Base-by-base conservation (phyloP, 2,113 vertebrate species). In the Panthera leo region DNA sequence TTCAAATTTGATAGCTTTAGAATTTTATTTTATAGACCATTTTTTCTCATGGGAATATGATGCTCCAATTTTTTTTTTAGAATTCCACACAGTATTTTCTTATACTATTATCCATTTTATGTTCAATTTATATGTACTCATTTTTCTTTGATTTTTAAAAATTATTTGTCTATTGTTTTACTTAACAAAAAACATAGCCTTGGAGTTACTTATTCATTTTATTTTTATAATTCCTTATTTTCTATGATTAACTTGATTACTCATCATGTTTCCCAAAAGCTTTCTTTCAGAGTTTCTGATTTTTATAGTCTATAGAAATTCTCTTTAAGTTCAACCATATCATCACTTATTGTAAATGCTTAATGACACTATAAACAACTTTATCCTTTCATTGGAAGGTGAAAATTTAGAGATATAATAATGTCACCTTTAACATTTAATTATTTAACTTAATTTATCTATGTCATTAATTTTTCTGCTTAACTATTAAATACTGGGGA, bases 201-300 rank as follows among this genome's bases (percentile, higher is more conserved):
- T 87, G 27, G 13, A 83, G 5, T 75, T 48, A 90, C 19, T 61
- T 86, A 68, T n/a, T 25, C 29, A 34, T n/a, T 76, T 61, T 63
- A 84, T 19, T 85, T 85, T 94, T 75, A 23, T 75, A 80, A 85
- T 29, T 92, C 63, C 71, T 25, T 5, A 61, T 89, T 53, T 79
- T 71, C 25, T 85, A 2, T 61, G 34, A 51, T 85, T 53, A 89
- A 53, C 42, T 55, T 45, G 19, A 70, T 61, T 87, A 36, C 6
- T 7, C 27, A 7, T 55, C 16, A 7, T 68, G 27, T 53, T 85
- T 96, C 34, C 6, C 29, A 94, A 58, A 63, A 42, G 25, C 7
- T 88, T 85, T n/a, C 10, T 92, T 84, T 96, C 10, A 91, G 15
- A 70, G 18, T 87, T 88, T 90, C 65, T 83, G 34, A 93, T 67